Percentiles rank a stretch among this genome's conserved stretches.
Evolutionary conservation across 2,888 invertebrate species (phyloP).

Genomic region (Syrphus vitripennis): DNA sequence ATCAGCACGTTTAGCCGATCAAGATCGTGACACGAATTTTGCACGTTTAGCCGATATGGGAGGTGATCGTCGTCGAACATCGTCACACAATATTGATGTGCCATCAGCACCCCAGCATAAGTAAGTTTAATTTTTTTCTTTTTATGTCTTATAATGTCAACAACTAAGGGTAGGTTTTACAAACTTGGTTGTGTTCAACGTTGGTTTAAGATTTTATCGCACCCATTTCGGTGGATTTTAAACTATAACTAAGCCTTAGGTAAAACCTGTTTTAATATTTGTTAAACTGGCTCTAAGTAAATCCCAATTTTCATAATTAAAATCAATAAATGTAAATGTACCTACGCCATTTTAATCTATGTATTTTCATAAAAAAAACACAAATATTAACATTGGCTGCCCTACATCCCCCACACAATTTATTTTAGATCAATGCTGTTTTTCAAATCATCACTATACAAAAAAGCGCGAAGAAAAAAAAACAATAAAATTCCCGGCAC

Average conservation of each 20-base stretch:
- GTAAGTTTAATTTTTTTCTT: slow-evolving; percentile 82
- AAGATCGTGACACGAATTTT: slow-evolving; percentile 97
- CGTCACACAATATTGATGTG: slow-evolving; percentile 90
- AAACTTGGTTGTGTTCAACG: no score
- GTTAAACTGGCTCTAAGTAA: no score
- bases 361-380: not conserved
- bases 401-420: not conserved
- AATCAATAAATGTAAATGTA: not conserved
- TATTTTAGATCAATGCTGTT: not conserved
- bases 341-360: not conserved
- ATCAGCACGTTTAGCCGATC: slow-evolving; percentile 95
- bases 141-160: no score
- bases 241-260: no score
- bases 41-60: slow-evolving; percentile 97
- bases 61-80: slow-evolving; percentile 84
- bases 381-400: not conserved
- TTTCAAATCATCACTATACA: not conserved
- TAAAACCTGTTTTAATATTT: no score
- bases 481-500: not conserved
- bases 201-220: no score
- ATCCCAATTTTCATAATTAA: not conserved
- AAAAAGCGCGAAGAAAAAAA: not conserved
- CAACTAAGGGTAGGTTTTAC: no score
- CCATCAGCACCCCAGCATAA: slow-evolving; percentile 84
- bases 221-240: no score